These are phyloP conservation scores for Orchestes rusci DNA, from an alignment of 2,888 invertebrate genomes.

Conservation along the genomic window DNA sequence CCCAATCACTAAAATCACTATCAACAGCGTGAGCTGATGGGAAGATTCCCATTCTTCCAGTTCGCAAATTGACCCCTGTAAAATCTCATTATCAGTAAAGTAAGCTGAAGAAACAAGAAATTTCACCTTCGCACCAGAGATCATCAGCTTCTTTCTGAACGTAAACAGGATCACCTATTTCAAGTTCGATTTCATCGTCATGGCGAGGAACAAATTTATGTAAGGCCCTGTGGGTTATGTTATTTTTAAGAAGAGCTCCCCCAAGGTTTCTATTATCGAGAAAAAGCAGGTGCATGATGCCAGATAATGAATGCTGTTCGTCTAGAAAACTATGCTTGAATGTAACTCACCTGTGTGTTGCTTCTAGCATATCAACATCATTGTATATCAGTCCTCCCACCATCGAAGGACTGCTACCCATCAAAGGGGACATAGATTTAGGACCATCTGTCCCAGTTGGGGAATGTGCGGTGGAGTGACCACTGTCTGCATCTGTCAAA, in stretches of 20 bases:
- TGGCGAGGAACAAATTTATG: slow-evolving; percentile 95
- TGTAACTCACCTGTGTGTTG: slow-evolving; percentile 62
- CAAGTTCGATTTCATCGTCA: slow-evolving; percentile 91
- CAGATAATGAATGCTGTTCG: background rate
- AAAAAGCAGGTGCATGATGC: no score
- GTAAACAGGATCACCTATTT: slow-evolving; percentile 95
- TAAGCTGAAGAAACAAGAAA: background rate
- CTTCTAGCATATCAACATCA: slow-evolving; percentile 59
- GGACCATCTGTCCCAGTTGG: slow-evolving; percentile 70
- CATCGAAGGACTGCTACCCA: slow-evolving; percentile 53
- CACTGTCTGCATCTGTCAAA: slow-evolving; percentile 77
- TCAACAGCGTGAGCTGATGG: slow-evolving; percentile 97
- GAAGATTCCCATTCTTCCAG: slow-evolving; percentile 86
- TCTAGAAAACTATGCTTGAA: background rate
- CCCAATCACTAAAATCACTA: slow-evolving; percentile 93
- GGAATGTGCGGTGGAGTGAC: slow-evolving; percentile 86
- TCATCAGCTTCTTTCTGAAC: slow-evolving; percentile 96
- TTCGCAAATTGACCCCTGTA: slow-evolving; percentile 86
- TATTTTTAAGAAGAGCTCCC: no score
- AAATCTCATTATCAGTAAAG: no score
- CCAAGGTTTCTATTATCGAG: no score
- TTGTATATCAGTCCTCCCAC: slow-evolving; percentile 72
- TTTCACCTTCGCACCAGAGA: slow-evolving; percentile 96
- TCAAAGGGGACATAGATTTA: slow-evolving; percentile 69
- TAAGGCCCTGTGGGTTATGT: slow-evolving; percentile 56